Base-by-base conservation (phyloP, 2,797 vertebrate species). In the Malurus leucopterus region DNA sequence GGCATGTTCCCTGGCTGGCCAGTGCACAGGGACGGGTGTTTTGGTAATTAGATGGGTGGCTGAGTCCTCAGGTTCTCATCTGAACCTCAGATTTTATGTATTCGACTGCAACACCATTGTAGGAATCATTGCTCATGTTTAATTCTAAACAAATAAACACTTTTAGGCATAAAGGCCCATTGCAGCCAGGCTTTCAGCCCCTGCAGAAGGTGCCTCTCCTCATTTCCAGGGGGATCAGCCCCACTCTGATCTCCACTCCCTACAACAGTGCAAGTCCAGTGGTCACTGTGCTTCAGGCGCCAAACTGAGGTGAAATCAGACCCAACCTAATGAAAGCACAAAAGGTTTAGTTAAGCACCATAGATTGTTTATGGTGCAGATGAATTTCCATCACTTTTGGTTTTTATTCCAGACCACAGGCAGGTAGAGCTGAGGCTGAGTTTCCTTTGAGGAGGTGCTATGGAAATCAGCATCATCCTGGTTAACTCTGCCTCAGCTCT, bases 381-480 rank as follows among this genome's bases (percentile, higher is more conserved):
- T 10, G 38, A 41, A 76, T 64, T 83, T 59, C 57, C 38, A 50
- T 38, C 27, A 2, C 7, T 46, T 36, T 8, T 8, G 36, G 11
- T 76, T 50, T n/a, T 61, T 9, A 30, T 57, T 21, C 8, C 9
- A 89, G 10, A 27, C 21, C 74, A 40, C 47, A 63, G 40, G 36
- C 41, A 75, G 53, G 8, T 7, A 15, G 2, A 49, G 16, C 0
- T 58, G 11, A 59, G 32, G 22, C 0, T 29, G 20, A 49, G 19
- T 9, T 70, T 59, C 2, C 5, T 44, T 30, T 38, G 19, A 81
- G 30, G 18, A 61, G 24, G 7, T 59, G 64, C 86, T 68, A 21
- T 65, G 55, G 65, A 92, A 95, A 91, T 87, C 80, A 86, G 55
- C 83, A 77, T 61, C 47, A 68, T 64, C 85, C 23, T 27, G n/a